phyloP scores from a whole-genome alignment of 2,888 invertebrate genomes.

The Leptothorax acervorum region DNA sequence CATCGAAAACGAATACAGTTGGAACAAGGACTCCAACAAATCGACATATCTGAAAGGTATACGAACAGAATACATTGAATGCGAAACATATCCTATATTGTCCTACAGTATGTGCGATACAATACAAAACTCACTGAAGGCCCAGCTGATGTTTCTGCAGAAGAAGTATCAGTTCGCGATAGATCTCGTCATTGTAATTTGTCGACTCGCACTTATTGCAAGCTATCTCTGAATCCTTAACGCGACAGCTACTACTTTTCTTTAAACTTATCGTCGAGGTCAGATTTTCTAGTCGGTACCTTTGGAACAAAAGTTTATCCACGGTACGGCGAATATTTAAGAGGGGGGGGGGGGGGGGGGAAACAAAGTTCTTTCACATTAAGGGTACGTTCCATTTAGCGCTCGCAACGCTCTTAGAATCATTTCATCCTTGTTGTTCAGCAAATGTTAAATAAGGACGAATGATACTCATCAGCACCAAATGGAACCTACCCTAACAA shows the following conservation, averaged over 20 bases:
- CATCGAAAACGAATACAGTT: neutral
- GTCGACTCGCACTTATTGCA: neutral
- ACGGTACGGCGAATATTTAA: neutral
- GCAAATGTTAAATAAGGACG: too few species aligned
- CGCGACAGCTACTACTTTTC: neutral
- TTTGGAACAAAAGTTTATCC: conserved; percentile 1
- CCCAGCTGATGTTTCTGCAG: conserved; percentile 7
- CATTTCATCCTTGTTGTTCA: too few species aligned
- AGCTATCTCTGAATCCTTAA: neutral
- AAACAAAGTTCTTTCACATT: neutral
- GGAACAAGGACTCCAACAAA: conserved; percentile 5
- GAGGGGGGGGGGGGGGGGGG: too few species aligned
- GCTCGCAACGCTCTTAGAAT: too few species aligned
- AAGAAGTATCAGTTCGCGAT: neutral
- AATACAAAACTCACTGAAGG: neutral
- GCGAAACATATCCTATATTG: neutral
- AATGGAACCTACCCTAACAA: too few species aligned
- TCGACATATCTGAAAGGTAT: conserved; percentile 14
- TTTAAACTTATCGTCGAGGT: neutral
- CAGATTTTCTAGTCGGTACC: conserved; percentile 13
- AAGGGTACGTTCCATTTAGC: too few species aligned
- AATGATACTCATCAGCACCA: too few species aligned
- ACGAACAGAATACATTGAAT: neutral
- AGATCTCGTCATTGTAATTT: neutral
- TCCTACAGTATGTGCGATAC: too few species aligned